These are phyloP conservation scores for Poliocrania exsul DNA, from an alignment of 2,797 vertebrate genomes.

Conservation along the genomic window DNA sequence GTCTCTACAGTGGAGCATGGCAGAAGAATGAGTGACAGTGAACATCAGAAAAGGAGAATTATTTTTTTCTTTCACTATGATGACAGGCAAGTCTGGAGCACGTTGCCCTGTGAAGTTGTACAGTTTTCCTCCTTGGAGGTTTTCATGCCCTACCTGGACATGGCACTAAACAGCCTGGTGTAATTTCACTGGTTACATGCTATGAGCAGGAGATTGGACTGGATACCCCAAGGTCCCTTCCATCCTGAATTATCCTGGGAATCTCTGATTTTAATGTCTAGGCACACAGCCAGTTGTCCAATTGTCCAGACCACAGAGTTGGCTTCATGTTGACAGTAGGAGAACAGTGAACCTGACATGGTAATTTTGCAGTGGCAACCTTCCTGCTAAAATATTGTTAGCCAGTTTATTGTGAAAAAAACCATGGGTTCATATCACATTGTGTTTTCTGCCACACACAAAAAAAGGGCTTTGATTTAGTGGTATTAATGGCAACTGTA, in stretches of 20 bases:
- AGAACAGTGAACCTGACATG: not conserved
- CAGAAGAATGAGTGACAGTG: not conserved
- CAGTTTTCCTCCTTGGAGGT: not conserved
- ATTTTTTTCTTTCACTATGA: not conserved
- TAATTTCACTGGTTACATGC: fast-evolving
- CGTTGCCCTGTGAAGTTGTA: not conserved
- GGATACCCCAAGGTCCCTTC: not conserved
- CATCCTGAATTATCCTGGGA: not conserved
- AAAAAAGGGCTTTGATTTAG: not conserved
- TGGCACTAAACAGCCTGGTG: not conserved
- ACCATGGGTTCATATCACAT: not conserved
- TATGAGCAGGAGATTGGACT: not conserved
- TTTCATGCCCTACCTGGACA: not conserved
- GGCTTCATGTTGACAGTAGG: fast-evolving
- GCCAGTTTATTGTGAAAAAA: not conserved
- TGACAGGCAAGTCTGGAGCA: not conserved
- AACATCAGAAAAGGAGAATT: not conserved
- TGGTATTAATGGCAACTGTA: not conserved
- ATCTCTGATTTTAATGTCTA: not conserved
- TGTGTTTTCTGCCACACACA: not conserved
- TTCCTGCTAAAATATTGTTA: not conserved
- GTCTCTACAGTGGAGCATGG: not conserved
- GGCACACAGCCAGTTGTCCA: not conserved
- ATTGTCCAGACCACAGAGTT: fast-evolving
- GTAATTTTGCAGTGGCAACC: not conserved